Evolutionary conservation across 2,888 invertebrate genomes (phyloP), one percentile per base, ranked within the genome.

Genomic region (Willowsia nigromaculata): DNA sequence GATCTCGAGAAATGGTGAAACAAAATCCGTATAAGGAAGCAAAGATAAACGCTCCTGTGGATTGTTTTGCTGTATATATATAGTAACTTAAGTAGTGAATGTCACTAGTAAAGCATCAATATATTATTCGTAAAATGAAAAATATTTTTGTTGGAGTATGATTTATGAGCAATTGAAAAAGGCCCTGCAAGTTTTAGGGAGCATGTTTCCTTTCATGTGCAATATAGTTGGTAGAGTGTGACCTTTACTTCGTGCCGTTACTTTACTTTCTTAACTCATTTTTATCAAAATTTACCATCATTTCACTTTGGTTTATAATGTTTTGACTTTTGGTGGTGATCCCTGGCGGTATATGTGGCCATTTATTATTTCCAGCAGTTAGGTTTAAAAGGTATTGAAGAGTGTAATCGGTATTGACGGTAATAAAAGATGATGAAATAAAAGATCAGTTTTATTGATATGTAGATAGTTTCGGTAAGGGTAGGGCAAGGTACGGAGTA

Each of bases 251-350:
- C 25, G 47, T 84, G 84, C 85, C 84, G 85, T 89, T 89, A 80
- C 76, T 37, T 76, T 84, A 78, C 53, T 85, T 65, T 85, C 65
- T 56, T 89, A 65, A 30, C 22, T 68, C 56, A 68, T 59, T 50
- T 80, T 85, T 71, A 68, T 85, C 84, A 53, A 25, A 74, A 40
- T 11, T n/a, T 84, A 71, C 71, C 43, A 85, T 85, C 84, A 80
- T 68, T 59, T 85, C 65, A 47, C 53, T 78, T 85, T 59, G 43
- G 43, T 43, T 78, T 56, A 33, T 30, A 65, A 37, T 90, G 86
- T 86, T 90, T 85, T 86, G 89, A 90, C 89, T 90, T 89, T 82
- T 90, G 27, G 86, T 86, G 89, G 89, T 82, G 85, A 85, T 89
- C 68, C 27, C 85, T 81, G 89, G 88, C 88, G 82, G 88, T 83